Evolutionary conservation across 2,113 vertebrate species (phyloP).

Genomic region (Macheiramphus alcinus): DNA sequence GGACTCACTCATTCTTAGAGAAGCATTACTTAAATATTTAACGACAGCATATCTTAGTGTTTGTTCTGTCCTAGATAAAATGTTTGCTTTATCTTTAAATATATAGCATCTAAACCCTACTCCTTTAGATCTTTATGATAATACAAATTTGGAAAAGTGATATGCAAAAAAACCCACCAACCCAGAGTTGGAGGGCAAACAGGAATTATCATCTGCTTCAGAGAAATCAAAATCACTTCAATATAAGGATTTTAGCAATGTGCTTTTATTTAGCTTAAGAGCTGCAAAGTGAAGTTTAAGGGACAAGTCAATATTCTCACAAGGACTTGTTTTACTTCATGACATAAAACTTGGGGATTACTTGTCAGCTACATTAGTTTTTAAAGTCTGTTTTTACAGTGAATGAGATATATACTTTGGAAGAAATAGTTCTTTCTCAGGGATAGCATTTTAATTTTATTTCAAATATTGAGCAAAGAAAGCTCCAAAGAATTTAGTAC

Average conservation of each 20-base stretch:
- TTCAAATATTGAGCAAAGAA: not conserved
- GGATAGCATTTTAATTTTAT: slow-evolving; percentile 12
- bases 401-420: not conserved
- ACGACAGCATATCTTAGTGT: not conserved
- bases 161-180: not conserved
- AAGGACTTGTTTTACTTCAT: slow-evolving; percentile 21
- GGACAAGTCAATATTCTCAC: not conserved
- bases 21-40: not conserved
- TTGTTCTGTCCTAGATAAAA: not conserved
- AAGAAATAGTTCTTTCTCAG: not conserved
- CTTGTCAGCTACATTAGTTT: slow-evolving; percentile 6
- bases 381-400: not conserved
- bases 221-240: not conserved
- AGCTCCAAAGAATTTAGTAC: not conserved
- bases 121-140: not conserved
- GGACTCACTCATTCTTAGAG: not conserved
- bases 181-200: not conserved
- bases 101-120: not conserved
- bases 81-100: not conserved
- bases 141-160: not conserved
- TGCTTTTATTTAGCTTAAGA: not conserved
- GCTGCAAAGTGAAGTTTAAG: not conserved
- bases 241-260: not conserved
- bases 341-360: not conserved
- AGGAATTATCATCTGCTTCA: not conserved